phyloP scores from a whole-genome alignment of 2,113 vertebrate species.

The Pomatostomus ruficeps region DNA sequence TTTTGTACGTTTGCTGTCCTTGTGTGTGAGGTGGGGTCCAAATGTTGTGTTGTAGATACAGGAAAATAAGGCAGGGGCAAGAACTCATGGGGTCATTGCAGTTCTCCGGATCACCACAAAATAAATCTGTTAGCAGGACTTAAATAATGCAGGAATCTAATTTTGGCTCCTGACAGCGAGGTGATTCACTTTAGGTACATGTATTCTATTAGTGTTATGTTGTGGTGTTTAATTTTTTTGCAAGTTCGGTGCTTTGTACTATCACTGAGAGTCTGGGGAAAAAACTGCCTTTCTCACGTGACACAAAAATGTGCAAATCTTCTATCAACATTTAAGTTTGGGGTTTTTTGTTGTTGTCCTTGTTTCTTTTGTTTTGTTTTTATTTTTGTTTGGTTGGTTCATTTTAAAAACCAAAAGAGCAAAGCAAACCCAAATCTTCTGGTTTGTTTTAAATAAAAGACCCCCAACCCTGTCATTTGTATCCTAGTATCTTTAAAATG shows the following conservation, averaged over 20 bases:
- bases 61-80: background rate
- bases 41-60: background rate
- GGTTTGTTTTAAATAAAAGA: background rate
- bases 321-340: background rate
- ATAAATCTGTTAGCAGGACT: fast-evolving
- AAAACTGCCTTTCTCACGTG: background rate
- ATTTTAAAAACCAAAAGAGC: background rate
- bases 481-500: background rate
- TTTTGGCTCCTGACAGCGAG: background rate
- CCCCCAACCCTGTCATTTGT: fast-evolving
- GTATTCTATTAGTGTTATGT: background rate
- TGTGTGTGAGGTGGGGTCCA: background rate
- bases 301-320: background rate
- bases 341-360: background rate
- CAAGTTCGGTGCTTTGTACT: background rate
- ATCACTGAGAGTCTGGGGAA: background rate
- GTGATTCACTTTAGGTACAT: background rate
- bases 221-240: background rate
- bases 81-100: background rate
- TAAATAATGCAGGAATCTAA: background rate
- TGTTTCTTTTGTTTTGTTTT: background rate
- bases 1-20: fast-evolving
- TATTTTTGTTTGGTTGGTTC: background rate
- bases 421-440: background rate
- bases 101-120: background rate